Evolutionary conservation across 2,797 vertebrate species (phyloP).

Genomic region (Rachycentron canadum): DNA sequence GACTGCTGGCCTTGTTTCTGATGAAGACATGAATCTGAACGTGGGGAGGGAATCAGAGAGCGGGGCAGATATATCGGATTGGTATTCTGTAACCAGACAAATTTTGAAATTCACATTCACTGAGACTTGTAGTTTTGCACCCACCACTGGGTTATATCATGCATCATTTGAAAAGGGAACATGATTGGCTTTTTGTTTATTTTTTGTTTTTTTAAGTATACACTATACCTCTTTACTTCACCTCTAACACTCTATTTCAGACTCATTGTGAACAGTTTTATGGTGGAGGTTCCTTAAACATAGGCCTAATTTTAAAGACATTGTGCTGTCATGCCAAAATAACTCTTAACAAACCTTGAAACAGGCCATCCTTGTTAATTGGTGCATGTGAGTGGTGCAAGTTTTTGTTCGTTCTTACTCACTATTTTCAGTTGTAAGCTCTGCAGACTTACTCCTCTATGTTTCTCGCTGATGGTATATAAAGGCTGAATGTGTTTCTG

Average conservation of each 20-base stretch:
- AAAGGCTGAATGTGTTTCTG: conserved; percentile 33
- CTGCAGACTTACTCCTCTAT: conserved; percentile 1
- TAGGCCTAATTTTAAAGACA: conserved; percentile 12
- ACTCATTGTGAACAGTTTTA: not conserved
- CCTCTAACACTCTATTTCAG: not conserved
- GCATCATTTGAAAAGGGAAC: not conserved
- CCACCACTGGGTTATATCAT: not conserved
- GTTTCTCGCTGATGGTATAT: conserved; percentile 20
- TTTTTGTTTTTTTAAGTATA: conserved; percentile 3
- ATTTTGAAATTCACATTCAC: conserved; percentile 21
- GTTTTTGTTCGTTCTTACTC: not conserved
- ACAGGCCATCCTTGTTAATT: conserved; percentile 10
- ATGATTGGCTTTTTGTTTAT: conserved; percentile 4
- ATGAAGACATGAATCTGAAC: conserved; percentile 66
- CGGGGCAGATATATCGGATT: conserved; percentile 20
- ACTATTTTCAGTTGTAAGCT: not conserved
- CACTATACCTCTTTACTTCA: not conserved
- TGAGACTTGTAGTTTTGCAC: conserved; percentile 4
- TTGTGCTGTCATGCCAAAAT: conserved; percentile 30
- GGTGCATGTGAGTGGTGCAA: not conserved
- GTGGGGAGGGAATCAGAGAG: conserved; percentile 12
- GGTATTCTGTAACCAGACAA: not conserved
- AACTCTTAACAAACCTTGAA: conserved; percentile 36
- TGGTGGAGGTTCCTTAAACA: conserved; percentile 26
- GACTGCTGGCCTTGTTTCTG: conserved; percentile 63